phyloP scores from a whole-genome alignment of 2,797 vertebrate species.

The Microhierax caerulescens region DNA sequence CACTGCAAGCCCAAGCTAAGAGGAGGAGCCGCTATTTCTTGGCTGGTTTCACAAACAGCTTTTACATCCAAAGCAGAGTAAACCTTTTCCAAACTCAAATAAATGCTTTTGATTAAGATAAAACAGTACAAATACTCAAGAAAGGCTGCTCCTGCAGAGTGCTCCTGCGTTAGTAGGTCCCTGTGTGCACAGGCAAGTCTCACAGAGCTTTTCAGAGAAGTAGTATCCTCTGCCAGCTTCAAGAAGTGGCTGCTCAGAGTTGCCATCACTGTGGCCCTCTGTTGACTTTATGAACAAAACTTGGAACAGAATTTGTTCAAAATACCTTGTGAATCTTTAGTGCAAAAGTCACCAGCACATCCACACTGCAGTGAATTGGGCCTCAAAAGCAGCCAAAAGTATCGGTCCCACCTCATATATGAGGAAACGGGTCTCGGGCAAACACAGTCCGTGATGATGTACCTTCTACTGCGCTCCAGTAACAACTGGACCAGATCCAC shows the following conservation, averaged over 20 bases:
- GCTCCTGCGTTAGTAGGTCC: not conserved
- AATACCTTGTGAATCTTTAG: not conserved
- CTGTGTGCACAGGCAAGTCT: not conserved
- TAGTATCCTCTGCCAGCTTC: not conserved
- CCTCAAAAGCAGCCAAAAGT: not conserved
- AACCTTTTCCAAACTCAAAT: not conserved
- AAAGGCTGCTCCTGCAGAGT: not conserved
- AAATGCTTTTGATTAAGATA: not conserved
- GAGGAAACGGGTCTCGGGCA: not conserved
- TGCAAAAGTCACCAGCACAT: not conserved
- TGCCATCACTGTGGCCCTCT: not conserved
- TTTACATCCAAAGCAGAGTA: not conserved
- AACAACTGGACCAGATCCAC: not conserved
- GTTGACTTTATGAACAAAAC: not conserved
- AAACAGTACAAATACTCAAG: not conserved
- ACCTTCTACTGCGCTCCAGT: not conserved
- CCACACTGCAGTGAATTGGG: not conserved
- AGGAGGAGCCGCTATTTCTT: not conserved
- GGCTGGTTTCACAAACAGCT: not conserved
- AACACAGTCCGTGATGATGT: not conserved
- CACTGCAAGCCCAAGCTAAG: not conserved
- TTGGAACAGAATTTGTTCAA: not conserved
- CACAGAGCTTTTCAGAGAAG: not conserved
- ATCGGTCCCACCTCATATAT: accelerated
- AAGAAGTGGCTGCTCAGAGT: not conserved